Evolutionary conservation across 2,113 vertebrate genomes (phyloP).

Genomic region (Rhinolophus ferrumequinum): DNA sequence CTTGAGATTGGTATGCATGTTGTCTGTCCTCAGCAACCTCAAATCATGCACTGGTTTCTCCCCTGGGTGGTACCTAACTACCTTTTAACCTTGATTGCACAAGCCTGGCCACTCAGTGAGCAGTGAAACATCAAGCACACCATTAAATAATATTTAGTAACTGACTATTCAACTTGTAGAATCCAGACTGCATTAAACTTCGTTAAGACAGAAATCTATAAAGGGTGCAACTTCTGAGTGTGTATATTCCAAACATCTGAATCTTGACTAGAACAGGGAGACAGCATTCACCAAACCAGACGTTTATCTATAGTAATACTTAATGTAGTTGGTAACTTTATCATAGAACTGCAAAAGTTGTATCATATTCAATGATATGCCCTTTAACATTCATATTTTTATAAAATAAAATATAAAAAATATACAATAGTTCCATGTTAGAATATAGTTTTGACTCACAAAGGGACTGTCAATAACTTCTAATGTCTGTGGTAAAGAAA

Average conservation of each 20-base stretch:
- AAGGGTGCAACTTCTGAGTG: neutral
- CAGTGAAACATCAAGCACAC: neutral
- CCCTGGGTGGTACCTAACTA: neutral
- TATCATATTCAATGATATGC: neutral
- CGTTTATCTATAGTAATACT: neutral
- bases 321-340: neutral
- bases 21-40: neutral
- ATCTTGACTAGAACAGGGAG: neutral
- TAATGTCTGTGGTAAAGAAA: neutral
- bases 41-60: neutral
- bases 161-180: neutral
- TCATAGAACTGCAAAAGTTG: neutral
- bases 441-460: neutral
- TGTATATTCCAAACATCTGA: neutral
- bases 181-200: neutral
- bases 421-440: neutral
- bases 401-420: neutral
- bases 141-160: constrained; percentile 29
- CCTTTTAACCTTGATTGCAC: neutral
- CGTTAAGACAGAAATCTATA: neutral
- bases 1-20: neutral
- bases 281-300: neutral
- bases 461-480: neutral
- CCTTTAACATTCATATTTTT: neutral
- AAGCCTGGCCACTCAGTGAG: neutral